These are phyloP conservation scores for Spatulosminthurus flaviceps DNA, from an alignment of 2,888 invertebrate genomes.

Conservation along the genomic window DNA sequence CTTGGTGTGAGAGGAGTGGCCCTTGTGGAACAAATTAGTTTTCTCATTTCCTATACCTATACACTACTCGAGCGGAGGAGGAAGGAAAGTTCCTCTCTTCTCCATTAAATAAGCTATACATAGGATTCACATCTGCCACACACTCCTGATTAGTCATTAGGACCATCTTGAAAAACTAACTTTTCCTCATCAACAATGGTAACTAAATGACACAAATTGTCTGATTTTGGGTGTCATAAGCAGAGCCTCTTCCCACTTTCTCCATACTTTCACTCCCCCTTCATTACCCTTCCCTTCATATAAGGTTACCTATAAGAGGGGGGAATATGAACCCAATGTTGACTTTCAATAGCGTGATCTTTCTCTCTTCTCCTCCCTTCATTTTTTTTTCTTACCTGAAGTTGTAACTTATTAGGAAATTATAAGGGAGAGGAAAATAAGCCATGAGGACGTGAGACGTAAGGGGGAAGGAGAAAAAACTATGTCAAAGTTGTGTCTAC, in stretches of 20 bases:
- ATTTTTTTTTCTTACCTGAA: no score
- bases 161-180: constrained; percentile 34
- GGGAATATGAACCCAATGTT: no score
- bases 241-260: neutral
- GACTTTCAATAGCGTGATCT: no score
- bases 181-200: constrained; percentile 9
- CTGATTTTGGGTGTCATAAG: constrained; percentile 4
- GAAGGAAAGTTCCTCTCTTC: constrained; percentile 10
- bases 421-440: no score
- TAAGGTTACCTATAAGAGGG: neutral
- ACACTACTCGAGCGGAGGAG: no score
- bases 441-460: no score
- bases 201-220: constrained; percentile 32
- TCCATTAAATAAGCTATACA: constrained; percentile 37
- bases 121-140: constrained; percentile 40
- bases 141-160: constrained; percentile 46
- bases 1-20: neutral
- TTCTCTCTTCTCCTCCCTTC: no score
- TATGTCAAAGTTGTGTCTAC: no score
- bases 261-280: neutral
- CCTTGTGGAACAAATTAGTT: constrained; percentile 33
- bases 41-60: neutral
- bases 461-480: no score
- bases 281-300: neutral
- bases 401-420: no score